These are phyloP conservation scores for Kuschelorhynchus macadamiae DNA, from an alignment of 2,888 invertebrate species.

Conservation along the genomic window DNA sequence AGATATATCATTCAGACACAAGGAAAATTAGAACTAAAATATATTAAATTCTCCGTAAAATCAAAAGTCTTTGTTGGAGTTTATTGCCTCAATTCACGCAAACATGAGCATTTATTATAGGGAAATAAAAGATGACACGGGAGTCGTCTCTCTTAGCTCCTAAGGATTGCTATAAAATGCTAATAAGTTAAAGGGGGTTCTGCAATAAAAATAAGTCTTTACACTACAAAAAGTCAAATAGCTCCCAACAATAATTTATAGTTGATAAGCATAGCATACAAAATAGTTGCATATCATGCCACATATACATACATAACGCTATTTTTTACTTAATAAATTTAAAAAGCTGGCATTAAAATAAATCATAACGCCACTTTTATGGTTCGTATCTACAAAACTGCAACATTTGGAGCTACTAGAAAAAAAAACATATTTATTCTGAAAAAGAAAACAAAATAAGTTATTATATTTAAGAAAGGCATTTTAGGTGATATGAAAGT, in stretches of 20 bases:
- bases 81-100: no score
- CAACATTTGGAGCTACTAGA: slow-evolving; percentile 42
- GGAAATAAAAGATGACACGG: no score
- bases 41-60: no score
- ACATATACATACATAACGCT: slow-evolving; percentile 34
- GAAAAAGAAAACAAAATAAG: slow-evolving; percentile 26
- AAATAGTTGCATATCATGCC: slow-evolving; percentile 17
- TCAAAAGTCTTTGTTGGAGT: no score
- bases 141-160: neutral
- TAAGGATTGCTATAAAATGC: neutral
- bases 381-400: slow-evolving; percentile 39
- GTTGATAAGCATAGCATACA: no score
- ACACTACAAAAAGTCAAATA: slow-evolving; percentile 15
- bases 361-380: slow-evolving; percentile 42
- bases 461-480: slow-evolving; percentile 42
- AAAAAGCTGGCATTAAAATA: slow-evolving; percentile 40
- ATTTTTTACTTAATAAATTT: slow-evolving; percentile 45
- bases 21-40: no score
- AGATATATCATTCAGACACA: no score
- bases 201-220: slow-evolving; percentile 8
- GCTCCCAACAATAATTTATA: slow-evolving; percentile 31
- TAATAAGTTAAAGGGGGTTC: neutral
- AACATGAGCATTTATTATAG: no score
- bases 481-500: slow-evolving; percentile 38
- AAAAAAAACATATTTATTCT: slow-evolving; percentile 38